phyloP scores from a whole-genome alignment of 2,888 invertebrate genomes.

The Xestoiulus laeticollis region DNA sequence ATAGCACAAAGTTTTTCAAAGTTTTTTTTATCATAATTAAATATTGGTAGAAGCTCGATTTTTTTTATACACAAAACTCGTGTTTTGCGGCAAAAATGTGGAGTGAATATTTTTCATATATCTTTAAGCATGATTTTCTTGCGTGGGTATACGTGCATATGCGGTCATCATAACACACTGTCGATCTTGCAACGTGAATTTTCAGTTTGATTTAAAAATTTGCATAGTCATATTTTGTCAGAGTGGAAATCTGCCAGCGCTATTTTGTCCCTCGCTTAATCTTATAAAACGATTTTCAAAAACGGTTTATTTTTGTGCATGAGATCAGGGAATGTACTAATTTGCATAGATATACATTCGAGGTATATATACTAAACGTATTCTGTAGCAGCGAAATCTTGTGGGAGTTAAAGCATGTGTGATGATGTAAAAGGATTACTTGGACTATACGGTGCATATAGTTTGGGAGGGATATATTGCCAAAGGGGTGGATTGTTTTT shows the following conservation, averaged over 20 bases:
- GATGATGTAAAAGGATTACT: slow-evolving; percentile 47
- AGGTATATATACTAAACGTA: neutral
- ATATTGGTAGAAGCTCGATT: neutral
- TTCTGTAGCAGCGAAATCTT: slow-evolving; percentile 18
- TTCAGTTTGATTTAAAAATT: slow-evolving; percentile 41
- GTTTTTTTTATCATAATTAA: neutral
- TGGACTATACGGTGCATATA: neutral
- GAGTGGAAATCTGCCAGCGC: neutral
- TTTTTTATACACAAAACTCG: neutral
- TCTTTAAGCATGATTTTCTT: neutral
- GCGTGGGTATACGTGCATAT: neutral
- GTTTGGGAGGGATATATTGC: neutral
- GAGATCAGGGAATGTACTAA: slow-evolving; percentile 41
- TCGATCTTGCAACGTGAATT: slow-evolving; percentile 22
- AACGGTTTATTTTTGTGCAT: slow-evolving; percentile 33
- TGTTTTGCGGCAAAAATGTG: neutral
- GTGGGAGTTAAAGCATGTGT: slow-evolving; percentile 48
- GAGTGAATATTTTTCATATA: neutral
- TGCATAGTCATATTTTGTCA: slow-evolving; percentile 35
- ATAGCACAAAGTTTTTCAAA: neutral
- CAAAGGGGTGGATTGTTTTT: neutral
- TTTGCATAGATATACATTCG: slow-evolving; percentile 31
- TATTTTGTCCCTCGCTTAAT: slow-evolving; percentile 35
- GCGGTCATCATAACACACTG: slow-evolving; percentile 10
- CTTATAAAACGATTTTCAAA: slow-evolving; percentile 27